Conservation (phyloP, 2,888 invertebrate genomes). For the Drosophila falleni region DNA sequence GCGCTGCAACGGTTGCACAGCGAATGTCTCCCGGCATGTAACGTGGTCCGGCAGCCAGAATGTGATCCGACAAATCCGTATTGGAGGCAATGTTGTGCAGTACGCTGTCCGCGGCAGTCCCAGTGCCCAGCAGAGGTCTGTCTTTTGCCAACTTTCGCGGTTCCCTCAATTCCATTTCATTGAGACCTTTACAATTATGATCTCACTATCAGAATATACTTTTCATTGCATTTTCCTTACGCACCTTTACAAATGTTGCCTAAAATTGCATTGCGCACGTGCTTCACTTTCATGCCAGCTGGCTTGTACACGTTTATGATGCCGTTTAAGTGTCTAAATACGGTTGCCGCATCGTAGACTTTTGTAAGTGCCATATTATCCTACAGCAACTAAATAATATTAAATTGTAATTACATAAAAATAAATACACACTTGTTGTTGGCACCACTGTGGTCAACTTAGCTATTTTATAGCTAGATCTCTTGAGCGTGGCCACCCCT, state of each 20-base stretch:
- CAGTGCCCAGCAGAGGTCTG: conserved; percentile 88
- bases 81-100: conserved; percentile 87
- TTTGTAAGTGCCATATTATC: conserved; percentile 76
- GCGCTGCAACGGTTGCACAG: conserved; percentile 87
- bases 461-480: too few species aligned
- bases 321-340: conserved; percentile 90
- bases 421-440: conserved; percentile 6
- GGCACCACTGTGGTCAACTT: too few species aligned
- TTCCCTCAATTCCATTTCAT: conserved; percentile 88
- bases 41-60: conserved; percentile 91
- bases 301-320: conserved; percentile 93
- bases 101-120: conserved; percentile 87
- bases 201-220: background rate
- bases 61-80: conserved; percentile 90
- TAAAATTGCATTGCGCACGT: conserved; percentile 87
- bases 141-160: conserved; percentile 85
- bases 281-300: conserved; percentile 86
- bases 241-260: conserved; percentile 90
- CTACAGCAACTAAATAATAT: background rate
- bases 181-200: conserved; percentile 88
- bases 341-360: conserved; percentile 86
- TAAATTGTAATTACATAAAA: conserved; percentile 51
- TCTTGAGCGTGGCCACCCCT: too few species aligned
- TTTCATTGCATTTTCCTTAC: conserved; percentile 8
- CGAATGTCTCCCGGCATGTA: conserved; percentile 90